These are phyloP conservation scores for Rhopalosiphum padi DNA, from an alignment of 1,140 invertebrate genomes.

Conservation along the genomic window DNA sequence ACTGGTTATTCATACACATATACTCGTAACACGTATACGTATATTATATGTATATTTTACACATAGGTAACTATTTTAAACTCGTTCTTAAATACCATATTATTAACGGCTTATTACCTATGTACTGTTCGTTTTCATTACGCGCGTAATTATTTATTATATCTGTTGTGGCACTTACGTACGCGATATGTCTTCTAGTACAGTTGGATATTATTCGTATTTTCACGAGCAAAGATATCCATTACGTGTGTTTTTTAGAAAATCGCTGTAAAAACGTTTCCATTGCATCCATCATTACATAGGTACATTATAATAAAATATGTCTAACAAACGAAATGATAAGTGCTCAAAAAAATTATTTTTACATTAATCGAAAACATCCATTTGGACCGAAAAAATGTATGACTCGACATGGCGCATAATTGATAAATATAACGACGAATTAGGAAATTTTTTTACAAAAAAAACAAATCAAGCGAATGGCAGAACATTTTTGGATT, in stretches of 20 bases:
- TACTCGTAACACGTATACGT: background rate
- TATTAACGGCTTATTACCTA: background rate
- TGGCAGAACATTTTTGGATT: background rate
- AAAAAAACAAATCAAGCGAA: background rate
- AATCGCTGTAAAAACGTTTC: background rate
- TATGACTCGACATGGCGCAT: background rate
- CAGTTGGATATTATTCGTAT: background rate
- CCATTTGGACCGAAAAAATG: background rate
- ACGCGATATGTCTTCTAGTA: background rate
- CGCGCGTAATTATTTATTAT: background rate
- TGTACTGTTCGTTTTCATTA: background rate
- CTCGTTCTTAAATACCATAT: background rate
- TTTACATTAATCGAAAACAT: background rate
- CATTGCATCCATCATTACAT: background rate
- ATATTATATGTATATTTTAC: background rate
- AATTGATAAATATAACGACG: background rate
- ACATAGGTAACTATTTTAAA: background rate
- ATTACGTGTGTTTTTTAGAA: background rate
- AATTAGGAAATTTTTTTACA: background rate
- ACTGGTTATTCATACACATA: background rate
- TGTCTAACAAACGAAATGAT: background rate
- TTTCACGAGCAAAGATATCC: background rate
- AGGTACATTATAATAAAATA: background rate
- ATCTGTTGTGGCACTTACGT: background rate
- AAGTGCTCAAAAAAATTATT: background rate